A percentile compares a stretch with the other conserved stretches of the same genome.
Evolutionary conservation across 2,113 vertebrate genomes (phyloP).

Genomic region (Ailuropoda melanoleuca): DNA sequence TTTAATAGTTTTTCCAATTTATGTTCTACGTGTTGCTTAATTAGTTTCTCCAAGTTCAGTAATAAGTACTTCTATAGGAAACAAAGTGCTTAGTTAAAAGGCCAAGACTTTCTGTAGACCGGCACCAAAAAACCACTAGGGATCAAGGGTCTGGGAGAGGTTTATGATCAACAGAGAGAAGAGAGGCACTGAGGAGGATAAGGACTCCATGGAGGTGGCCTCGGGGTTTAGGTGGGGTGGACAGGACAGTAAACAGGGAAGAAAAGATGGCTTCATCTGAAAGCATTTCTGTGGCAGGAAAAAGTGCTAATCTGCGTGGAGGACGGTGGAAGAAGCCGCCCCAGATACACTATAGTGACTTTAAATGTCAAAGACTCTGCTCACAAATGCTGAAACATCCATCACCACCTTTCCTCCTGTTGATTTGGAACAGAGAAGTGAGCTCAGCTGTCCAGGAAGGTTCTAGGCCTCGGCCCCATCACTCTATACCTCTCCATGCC

Average conservation of each 20-base stretch:
- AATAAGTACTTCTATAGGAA: background rate
- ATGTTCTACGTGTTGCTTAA: background rate
- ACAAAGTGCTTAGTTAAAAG: background rate
- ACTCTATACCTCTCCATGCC: background rate
- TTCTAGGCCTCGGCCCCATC: fast-evolving
- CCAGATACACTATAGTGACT: background rate
- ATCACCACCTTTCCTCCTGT: background rate
- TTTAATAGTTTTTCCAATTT: background rate
- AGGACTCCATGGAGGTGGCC: fast-evolving
- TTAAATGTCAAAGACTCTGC: background rate
- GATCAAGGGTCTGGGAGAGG: background rate
- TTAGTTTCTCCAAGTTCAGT: background rate
- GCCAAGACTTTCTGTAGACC: background rate
- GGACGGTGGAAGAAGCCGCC: background rate
- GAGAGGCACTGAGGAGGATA: background rate
- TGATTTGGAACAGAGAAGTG: background rate
- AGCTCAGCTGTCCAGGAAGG: background rate
- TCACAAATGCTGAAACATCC: background rate
- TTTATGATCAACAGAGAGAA: fast-evolving
- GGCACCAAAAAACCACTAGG: background rate
- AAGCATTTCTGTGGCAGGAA: background rate
- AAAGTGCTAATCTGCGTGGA: fast-evolving
- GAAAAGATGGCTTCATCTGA: background rate
- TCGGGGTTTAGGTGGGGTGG: background rate
- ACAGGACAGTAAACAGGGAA: background rate